A percentile compares a stretch with the other conserved stretches of the same genome.
These are phyloP conservation scores for Emys orbicularis DNA, from an alignment of 2,797 vertebrate species.

Conservation along the genomic window DNA sequence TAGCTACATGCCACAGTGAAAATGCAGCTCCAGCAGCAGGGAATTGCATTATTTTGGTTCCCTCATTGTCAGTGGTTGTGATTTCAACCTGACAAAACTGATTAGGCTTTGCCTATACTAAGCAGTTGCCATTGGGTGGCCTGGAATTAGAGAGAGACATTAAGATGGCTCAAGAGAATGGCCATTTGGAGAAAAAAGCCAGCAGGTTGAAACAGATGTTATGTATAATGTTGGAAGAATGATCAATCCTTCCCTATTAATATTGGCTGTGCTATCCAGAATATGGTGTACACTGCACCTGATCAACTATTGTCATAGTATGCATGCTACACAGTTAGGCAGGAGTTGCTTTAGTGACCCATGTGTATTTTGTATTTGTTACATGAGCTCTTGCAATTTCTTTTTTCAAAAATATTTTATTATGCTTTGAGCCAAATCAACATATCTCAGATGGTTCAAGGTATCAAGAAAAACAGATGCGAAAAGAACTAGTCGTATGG, in stretches of 20 bases:
- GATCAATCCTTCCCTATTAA: background rate
- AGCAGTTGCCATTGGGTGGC: background rate
- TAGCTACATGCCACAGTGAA: too few species aligned
- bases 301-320: background rate
- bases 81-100: slow-evolving; percentile 8
- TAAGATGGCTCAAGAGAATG: background rate
- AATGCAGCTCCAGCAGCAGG: too few species aligned
- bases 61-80: background rate
- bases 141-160: background rate
- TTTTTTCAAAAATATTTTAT: fast-evolving
- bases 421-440: background rate
- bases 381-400: background rate
- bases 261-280: background rate
- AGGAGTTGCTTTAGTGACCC: background rate
- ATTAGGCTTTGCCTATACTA: slow-evolving; percentile 11
- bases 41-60: background rate
- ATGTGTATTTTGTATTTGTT: background rate
- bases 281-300: background rate
- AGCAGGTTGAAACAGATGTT: background rate
- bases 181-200: background rate
- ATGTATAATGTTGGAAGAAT: background rate
- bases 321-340: background rate
- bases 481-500: background rate
- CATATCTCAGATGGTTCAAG: background rate
- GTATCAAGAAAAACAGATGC: background rate